Evolutionary conservation across 2,113 vertebrate species (phyloP).

Genomic region (Catharus bicknelli): DNA sequence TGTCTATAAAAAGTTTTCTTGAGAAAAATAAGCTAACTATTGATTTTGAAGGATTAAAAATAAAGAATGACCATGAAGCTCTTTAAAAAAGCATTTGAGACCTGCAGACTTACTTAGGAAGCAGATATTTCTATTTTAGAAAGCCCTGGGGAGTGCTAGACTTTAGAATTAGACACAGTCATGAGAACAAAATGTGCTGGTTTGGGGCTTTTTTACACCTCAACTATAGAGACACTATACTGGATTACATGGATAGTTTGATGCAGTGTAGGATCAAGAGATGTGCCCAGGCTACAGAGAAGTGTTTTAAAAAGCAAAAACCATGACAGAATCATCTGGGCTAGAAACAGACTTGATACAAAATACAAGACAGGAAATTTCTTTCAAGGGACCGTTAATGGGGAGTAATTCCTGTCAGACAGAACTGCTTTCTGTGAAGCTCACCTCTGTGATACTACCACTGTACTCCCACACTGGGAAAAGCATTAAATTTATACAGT

Average conservation of each 20-base stretch:
- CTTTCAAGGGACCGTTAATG: background rate
- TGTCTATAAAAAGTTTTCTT: slow-evolving; percentile 65
- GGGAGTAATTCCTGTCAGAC: background rate
- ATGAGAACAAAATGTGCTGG: background rate
- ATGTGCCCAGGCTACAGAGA: background rate
- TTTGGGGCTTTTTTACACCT: background rate
- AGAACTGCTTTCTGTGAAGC: background rate
- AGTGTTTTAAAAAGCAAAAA: background rate
- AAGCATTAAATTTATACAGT: background rate
- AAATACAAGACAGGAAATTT: background rate
- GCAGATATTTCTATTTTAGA: background rate
- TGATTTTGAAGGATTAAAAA: background rate
- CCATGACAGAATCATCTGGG: background rate
- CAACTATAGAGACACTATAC: background rate
- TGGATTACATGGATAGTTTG: background rate
- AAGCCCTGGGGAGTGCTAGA: background rate
- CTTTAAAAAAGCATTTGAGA: background rate
- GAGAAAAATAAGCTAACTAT: slow-evolving; percentile 1
- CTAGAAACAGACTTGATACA: background rate
- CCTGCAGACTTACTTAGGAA: background rate
- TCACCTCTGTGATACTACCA: background rate
- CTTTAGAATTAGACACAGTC: background rate
- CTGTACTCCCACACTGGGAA: background rate
- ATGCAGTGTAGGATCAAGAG: background rate
- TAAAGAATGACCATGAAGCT: background rate